Base-by-base conservation (phyloP, 1,140 invertebrate species). In the Drosophila guanche region DNA sequence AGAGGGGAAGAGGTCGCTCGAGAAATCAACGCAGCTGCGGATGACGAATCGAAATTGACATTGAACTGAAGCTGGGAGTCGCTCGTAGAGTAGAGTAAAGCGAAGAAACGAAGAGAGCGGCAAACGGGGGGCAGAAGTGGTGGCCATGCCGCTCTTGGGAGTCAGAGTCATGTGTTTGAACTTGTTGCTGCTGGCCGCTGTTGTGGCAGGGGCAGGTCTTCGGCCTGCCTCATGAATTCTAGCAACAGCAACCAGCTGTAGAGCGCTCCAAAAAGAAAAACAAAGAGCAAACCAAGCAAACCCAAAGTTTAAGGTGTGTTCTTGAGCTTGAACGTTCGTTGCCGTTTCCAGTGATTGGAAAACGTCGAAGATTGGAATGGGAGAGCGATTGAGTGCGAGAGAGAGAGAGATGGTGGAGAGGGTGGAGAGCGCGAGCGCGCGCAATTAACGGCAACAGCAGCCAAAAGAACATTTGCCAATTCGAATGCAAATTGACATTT, bases 41-140 rank as follows among this genome's bases (percentile, higher is more conserved):
- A 90, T 89, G 86, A 89, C 86, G 86, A 89, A 89, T 89, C 81
- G 86, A 85, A 89, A 89, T 89, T 89, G 86, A 89, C 86, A 90
- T 90, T 89, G 86, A 89, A 89, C 85, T 70, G 77, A 74, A 79
- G 76, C 60, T 52, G 77, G 33, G 33, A 37, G 33, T 60, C 50
- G 59, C 16, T 56, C 50, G 65, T 51, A 23, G 25, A 47, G 72
- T 65, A 69, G 50, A 53, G 22, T 23, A n/a, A 57, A 22, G 16
- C 16, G 10, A 16, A 16, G 37, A 40, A 25, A 16, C 14, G 25
- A 52, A 53, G 6, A 33, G 29, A 53, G 6, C 8, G 29, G 50
- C 10, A 54, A 66, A 51, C 55, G 51, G 66, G 53, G 65, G 63
- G 51, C 51, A 72, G 68, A 50, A 20, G 14, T 55, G n/a, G 23